Evolutionary conservation across 2,888 invertebrate genomes (phyloP).

Genomic region (Epistrophella euchroma): DNA sequence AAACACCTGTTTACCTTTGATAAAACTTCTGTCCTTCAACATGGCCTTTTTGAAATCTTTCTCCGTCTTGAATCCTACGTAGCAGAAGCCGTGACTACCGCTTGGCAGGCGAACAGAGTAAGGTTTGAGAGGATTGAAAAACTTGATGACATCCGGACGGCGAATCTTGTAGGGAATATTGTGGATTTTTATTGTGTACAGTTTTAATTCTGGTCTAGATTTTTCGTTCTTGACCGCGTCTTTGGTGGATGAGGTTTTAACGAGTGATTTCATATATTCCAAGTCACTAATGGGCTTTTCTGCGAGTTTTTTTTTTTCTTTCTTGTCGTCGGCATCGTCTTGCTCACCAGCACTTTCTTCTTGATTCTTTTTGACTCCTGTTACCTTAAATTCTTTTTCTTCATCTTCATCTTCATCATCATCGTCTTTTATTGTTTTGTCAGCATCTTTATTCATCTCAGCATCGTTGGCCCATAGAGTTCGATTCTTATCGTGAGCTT

Average conservation of each 20-base stretch:
- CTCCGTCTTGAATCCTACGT: conserved; percentile 94
- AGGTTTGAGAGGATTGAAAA: conserved; percentile 92
- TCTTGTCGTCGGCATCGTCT: conserved; percentile 75
- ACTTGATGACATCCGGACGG: conserved; percentile 93
- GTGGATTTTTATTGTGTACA: conserved; percentile 89
- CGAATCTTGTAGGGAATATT: conserved; percentile 91
- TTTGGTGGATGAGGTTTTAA: conserved; percentile 80
- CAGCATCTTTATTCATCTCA: conserved; percentile 77
- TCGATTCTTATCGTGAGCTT: conserved; percentile 89
- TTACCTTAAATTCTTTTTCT: conserved; percentile 80
- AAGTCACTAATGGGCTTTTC: conserved; percentile 90
- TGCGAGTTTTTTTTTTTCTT: conserved; percentile 86
- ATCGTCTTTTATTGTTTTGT: conserved; percentile 82
- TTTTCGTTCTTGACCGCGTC: conserved; percentile 82
- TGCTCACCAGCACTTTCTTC: conserved; percentile 78
- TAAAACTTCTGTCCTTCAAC: conserved; percentile 92
- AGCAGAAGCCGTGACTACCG: conserved; percentile 93
- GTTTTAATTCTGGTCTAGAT: conserved; percentile 79
- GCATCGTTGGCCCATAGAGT: conserved; percentile 86
- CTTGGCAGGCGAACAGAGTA: conserved; percentile 91
- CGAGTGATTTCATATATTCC: conserved; percentile 91
- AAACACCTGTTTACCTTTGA: conserved; percentile 88
- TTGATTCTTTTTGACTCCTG: conserved; percentile 79
- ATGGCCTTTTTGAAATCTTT: conserved; percentile 91
- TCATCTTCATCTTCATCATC: conserved; percentile 75